Percentiles rank a stretch among this genome's conserved stretches.
phyloP scores from a whole-genome alignment of 2,888 invertebrate genomes.

The Dugesia japonica region DNA sequence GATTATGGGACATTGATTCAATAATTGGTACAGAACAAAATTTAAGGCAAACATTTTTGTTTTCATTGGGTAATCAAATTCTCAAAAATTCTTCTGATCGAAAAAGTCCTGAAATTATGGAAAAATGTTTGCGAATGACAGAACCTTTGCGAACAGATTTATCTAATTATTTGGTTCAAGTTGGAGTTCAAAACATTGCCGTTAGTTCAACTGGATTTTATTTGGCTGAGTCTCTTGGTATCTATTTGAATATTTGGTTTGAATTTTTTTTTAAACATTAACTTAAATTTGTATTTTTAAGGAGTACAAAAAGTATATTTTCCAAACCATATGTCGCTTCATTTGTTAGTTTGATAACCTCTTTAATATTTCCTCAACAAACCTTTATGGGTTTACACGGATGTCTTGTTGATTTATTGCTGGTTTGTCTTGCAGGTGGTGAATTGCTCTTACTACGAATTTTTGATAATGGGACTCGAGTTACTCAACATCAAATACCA shows the following conservation, averaged over 20 bases:
- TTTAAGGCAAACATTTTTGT: slow-evolving; percentile 14
- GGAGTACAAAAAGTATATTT: background rate
- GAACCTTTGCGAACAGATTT: background rate
- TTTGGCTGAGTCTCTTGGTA: background rate
- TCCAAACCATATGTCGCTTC: background rate
- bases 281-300: background rate
- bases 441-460: background rate
- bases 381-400: background rate
- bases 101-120: slow-evolving; percentile 2
- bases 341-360: background rate
- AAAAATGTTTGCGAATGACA: background rate
- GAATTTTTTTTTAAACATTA: background rate
- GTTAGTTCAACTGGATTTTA: background rate
- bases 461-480: background rate
- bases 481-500: background rate
- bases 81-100: background rate
- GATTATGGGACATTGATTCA: background rate
- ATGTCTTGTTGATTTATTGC: background rate
- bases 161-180: background rate
- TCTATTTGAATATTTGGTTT: background rate
- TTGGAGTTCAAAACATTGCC: background rate
- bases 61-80: background rate
- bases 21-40: background rate
- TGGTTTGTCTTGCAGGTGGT: background rate
- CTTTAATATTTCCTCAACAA: background rate